These are phyloP conservation scores for Tortricodes alternella DNA, from an alignment of 2,888 invertebrate genomes.

Conservation along the genomic window DNA sequence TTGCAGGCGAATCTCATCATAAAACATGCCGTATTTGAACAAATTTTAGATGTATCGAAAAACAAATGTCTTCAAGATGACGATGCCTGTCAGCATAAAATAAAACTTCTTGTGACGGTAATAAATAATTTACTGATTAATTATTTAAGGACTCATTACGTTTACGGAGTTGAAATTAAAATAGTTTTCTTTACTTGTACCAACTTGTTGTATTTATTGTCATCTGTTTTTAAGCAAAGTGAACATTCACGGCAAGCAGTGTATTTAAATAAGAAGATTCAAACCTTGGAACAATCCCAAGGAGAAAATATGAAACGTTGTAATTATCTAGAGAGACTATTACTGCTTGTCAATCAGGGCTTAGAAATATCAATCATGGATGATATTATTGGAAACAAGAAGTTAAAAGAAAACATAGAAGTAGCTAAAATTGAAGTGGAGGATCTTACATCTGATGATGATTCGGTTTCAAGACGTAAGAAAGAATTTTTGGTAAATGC, in stretches of 20 bases:
- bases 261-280: conserved; percentile 57
- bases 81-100: conserved; percentile 62
- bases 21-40: conserved; percentile 67
- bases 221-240: conserved; percentile 62
- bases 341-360: conserved; percentile 63
- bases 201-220: too few relatives aligned
- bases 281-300: conserved; percentile 53
- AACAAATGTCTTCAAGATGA: conserved; percentile 59
- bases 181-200: too few relatives aligned
- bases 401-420: conserved; percentile 34
- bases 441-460: conserved; percentile 65
- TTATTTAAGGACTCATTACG: too few relatives aligned
- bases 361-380: conserved; percentile 46
- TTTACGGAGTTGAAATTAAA: too few relatives aligned
- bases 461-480: conserved; percentile 57
- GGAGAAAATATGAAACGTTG: conserved; percentile 57
- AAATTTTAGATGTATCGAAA: conserved; percentile 61
- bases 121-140: too few relatives aligned
- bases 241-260: conserved; percentile 56
- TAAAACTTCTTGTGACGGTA: conserved; percentile 62
- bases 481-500: background rate
- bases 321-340: conserved; percentile 59
- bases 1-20: conserved; percentile 58
- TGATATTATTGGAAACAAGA: conserved; percentile 36
- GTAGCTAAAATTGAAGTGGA: conserved; percentile 50